Conservation (phyloP, 2,888 invertebrate genomes). For the Cheiracanthium punctorium region DNA sequence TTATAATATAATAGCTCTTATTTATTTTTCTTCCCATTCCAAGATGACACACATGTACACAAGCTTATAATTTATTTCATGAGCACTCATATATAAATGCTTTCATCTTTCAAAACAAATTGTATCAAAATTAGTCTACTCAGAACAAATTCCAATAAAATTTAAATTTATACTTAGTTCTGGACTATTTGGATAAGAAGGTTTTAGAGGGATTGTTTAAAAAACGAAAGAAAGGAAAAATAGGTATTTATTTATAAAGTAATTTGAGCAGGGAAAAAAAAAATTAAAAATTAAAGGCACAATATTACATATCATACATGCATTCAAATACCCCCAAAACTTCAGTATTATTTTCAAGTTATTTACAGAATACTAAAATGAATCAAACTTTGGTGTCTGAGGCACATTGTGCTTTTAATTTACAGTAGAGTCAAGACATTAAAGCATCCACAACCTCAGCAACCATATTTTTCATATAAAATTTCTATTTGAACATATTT, state of each 20-base stretch:
- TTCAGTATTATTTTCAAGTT: background rate
- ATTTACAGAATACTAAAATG: constrained; percentile 1
- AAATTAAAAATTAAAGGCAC: no score
- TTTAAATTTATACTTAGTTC: no score
- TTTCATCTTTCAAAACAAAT: constrained; percentile 28
- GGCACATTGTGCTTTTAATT: background rate
- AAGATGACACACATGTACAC: constrained; percentile 47
- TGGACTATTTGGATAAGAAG: no score
- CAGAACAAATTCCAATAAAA: background rate
- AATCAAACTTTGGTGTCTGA: background rate
- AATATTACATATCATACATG: no score
- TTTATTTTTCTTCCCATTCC: constrained; percentile 43
- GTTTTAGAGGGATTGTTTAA: no score
- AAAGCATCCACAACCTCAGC: background rate
- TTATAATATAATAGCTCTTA: constrained; percentile 21
- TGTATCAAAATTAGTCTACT: constrained; percentile 41
- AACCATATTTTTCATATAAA: background rate
- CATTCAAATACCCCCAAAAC: no score
- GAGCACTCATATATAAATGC: constrained; percentile 45
- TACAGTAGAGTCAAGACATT: background rate
- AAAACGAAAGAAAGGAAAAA: no score
- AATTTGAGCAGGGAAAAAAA: no score
- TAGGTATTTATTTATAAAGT: no score
- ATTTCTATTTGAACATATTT: background rate
- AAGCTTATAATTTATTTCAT: constrained; percentile 28